phyloP scores from a whole-genome alignment of 2,888 invertebrate species.

The Drosophila barbarae region DNA sequence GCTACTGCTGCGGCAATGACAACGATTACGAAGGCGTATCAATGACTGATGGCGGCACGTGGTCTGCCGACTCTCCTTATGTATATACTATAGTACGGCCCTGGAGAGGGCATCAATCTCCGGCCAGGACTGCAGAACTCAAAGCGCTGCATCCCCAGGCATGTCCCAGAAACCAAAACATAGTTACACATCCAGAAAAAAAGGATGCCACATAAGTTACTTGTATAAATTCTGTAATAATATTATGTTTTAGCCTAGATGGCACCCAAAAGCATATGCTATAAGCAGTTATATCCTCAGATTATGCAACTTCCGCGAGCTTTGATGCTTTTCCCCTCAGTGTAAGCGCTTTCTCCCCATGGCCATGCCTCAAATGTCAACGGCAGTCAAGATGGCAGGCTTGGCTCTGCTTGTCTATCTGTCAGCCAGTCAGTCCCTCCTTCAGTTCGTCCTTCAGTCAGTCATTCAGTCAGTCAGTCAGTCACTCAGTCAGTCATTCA shows the following conservation, averaged over 20 bases:
- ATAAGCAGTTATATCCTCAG: neutral
- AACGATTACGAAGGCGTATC: constrained; percentile 45
- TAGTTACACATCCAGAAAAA: constrained; percentile 8
- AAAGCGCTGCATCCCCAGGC: constrained; percentile 21
- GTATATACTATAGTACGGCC: neutral
- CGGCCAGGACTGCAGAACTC: constrained; percentile 22
- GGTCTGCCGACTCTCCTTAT: constrained; percentile 22
- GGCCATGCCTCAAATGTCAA: constrained; percentile 43
- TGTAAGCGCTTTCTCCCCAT: constrained; percentile 16
- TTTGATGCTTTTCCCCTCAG: neutral
- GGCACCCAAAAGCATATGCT: neutral
- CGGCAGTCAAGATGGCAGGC: constrained; percentile 44
- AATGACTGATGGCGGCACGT: constrained; percentile 45
- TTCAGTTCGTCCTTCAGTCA: constrained; percentile 17
- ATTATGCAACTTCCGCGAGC: neutral
- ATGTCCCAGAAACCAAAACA: constrained; percentile 8
- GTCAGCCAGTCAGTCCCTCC: constrained; percentile 20
- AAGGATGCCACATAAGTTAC: neutral
- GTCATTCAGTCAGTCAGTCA: constrained; percentile 10
- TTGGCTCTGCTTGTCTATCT: constrained; percentile 17
- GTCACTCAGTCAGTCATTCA: constrained; percentile 23
- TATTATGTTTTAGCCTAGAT: neutral
- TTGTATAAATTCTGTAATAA: neutral
- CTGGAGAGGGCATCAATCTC: constrained; percentile 22
- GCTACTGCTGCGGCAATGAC: constrained; percentile 18